Conservation (phyloP, 2,888 invertebrate genomes). For the Apamea crenata region DNA sequence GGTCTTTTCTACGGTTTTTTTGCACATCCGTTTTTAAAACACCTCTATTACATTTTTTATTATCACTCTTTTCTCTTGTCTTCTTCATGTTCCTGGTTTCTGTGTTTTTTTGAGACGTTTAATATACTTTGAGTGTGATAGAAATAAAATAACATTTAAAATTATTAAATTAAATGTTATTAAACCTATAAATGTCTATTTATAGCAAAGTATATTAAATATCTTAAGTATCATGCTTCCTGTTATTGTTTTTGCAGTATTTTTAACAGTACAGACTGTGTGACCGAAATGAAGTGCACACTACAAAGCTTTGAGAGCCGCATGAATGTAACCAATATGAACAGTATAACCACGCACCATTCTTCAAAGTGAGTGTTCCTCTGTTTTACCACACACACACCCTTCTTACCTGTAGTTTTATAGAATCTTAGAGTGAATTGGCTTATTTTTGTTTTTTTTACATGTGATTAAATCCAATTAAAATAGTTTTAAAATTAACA, state of each 20-base stretch:
- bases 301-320: constrained; percentile 88
- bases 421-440: constrained; percentile 22
- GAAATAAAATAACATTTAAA: constrained; percentile 28
- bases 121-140: constrained; percentile 61
- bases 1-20: constrained; percentile 47
- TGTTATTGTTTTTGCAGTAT: constrained; percentile 89
- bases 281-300: constrained; percentile 87
- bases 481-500: constrained; percentile 26
- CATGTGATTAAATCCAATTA: constrained; percentile 36
- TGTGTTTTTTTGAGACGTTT: constrained; percentile 51
- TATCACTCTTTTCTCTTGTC: constrained; percentile 43
- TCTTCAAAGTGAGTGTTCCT: constrained; percentile 85
- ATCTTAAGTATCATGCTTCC: constrained; percentile 78
- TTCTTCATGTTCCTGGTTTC: constrained; percentile 60
- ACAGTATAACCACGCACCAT: constrained; percentile 86
- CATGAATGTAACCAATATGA: constrained; percentile 88
- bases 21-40: constrained; percentile 58
- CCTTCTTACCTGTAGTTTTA: constrained; percentile 36
- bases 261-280: constrained; percentile 90
- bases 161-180: constrained; percentile 34
- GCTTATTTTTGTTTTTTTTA: constrained; percentile 43
- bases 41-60: constrained; percentile 49
- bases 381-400: constrained; percentile 54
- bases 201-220: constrained; percentile 62
- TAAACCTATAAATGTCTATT: constrained; percentile 7